Percentiles rank a stretch among this genome's conserved stretches.
Conservation (phyloP, 2,797 vertebrate genomes). For the Coreius guichenoti region DNA sequence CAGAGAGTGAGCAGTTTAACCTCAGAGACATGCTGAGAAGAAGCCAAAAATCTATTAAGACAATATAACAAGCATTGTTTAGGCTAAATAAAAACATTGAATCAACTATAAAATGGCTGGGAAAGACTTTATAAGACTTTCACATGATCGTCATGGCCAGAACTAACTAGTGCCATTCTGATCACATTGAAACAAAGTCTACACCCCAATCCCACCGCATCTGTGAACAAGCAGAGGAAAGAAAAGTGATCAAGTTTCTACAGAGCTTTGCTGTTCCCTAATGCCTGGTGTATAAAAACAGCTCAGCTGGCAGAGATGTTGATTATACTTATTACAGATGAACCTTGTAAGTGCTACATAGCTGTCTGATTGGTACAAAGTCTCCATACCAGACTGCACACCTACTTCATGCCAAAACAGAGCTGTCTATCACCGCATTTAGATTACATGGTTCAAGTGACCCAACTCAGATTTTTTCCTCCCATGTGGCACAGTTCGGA, state of each 20-base stretch:
- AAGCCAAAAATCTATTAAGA: neutral
- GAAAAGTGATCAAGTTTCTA: slow-evolving; percentile 2
- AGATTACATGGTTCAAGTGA: neutral
- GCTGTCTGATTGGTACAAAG: neutral
- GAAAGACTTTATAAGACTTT: slow-evolving; percentile 21
- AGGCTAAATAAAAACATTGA: slow-evolving; percentile 34
- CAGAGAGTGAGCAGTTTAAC: neutral
- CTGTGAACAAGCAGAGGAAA: slow-evolving; percentile 28
- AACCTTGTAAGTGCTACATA: neutral
- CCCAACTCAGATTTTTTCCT: neutral
- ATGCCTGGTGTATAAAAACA: slow-evolving; percentile 14
- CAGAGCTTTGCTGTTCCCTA: slow-evolving; percentile 3
- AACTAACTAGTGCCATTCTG: neutral
- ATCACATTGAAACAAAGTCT: neutral
- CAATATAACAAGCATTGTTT: neutral
- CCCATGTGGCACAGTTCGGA: neutral
- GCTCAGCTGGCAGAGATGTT: neutral
- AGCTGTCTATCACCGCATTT: neutral
- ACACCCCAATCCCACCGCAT: neutral
- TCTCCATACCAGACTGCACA: neutral
- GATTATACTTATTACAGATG: slow-evolving; percentile 6
- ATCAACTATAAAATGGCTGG: slow-evolving; percentile 27
- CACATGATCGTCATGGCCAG: slow-evolving; percentile 11
- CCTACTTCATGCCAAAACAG: neutral
- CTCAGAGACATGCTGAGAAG: neutral